phyloP scores from a whole-genome alignment of 2,797 vertebrate species.

The Helarctos malayanus region DNA sequence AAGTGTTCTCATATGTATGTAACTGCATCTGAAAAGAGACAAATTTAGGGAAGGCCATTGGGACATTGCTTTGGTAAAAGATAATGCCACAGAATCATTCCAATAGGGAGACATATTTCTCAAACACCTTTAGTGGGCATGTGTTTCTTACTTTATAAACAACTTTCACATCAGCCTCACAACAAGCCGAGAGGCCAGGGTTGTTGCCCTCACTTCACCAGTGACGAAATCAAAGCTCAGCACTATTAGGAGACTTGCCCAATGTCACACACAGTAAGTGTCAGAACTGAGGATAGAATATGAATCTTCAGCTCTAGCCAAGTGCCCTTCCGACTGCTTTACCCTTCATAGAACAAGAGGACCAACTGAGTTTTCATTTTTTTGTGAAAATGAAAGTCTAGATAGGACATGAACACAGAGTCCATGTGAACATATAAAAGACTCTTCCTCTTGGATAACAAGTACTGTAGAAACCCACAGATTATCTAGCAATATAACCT shows the following conservation, averaged over 20 bases:
- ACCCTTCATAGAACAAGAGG: background rate
- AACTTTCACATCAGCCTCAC: background rate
- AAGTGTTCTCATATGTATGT: slow-evolving; percentile 89
- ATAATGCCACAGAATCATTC: background rate
- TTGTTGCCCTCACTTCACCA: background rate
- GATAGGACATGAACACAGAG: background rate
- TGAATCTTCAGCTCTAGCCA: background rate
- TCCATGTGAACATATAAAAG: background rate
- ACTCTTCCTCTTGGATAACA: background rate
- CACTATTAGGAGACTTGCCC: background rate
- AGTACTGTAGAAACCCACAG: background rate
- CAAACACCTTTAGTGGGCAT: background rate
- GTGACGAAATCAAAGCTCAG: background rate
- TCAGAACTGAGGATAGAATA: background rate
- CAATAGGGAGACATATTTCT: background rate
- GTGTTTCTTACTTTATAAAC: background rate
- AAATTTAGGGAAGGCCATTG: background rate
- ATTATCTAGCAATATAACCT: background rate
- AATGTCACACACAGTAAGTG: background rate
- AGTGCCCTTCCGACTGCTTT: too few relatives aligned
- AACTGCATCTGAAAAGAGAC: slow-evolving; percentile 90
- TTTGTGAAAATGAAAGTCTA: background rate
- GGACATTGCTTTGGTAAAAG: background rate
- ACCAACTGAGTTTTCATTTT: background rate
- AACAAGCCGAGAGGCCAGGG: background rate